These are phyloP conservation scores for Neotoma lepida DNA, from an alignment of 2,113 vertebrate genomes.

Conservation along the genomic window DNA sequence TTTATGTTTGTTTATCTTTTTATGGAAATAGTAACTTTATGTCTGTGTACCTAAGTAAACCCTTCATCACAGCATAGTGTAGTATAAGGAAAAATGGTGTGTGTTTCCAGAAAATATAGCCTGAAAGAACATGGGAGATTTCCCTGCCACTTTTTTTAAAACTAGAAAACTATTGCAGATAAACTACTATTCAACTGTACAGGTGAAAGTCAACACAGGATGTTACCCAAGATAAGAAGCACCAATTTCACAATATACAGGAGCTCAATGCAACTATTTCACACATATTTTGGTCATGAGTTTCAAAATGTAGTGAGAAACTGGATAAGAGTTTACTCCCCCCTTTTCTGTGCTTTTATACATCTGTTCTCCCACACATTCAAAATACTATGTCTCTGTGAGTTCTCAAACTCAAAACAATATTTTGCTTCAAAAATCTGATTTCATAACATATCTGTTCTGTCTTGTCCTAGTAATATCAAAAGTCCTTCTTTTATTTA, in stretches of 20 bases:
- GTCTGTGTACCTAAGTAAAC: not conserved
- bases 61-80: not conserved
- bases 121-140: not conserved
- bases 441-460: not conserved
- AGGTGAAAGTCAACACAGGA: not conserved
- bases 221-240: not conserved
- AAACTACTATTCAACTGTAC: not conserved
- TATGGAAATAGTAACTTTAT: not conserved
- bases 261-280: not conserved
- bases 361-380: rapidly evolving
- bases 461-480: not conserved
- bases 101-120: not conserved
- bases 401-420: not conserved
- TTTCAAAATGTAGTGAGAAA: not conserved
- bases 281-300: not conserved
- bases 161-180: not conserved
- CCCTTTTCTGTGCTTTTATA: not conserved
- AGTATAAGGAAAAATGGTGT: not conserved
- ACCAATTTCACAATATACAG: not conserved
- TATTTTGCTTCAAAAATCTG: not conserved
- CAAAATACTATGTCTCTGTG: not conserved
- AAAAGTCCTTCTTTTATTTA: not conserved
- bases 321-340: not conserved
- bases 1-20: conserved; percentile 27
- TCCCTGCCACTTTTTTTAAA: not conserved